phyloP scores from a whole-genome alignment of 2,888 invertebrate species.

The Meliscaeva auricollis region DNA sequence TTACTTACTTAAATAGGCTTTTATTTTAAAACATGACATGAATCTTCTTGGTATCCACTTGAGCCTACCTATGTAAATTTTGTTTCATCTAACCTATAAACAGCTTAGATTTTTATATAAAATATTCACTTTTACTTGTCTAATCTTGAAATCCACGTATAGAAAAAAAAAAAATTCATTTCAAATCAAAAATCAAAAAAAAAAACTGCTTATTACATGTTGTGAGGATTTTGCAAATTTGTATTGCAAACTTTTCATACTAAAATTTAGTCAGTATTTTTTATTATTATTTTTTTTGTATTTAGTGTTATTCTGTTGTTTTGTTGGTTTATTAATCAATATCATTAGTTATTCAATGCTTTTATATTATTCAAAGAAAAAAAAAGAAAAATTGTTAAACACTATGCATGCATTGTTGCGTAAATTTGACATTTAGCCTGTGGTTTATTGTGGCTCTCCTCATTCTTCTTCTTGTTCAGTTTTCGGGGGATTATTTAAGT shows the following conservation, averaged over 20 bases:
- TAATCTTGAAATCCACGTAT: neutral
- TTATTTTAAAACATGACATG: neutral
- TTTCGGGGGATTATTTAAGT: conserved; percentile 19
- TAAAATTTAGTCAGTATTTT: neutral
- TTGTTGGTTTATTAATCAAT: conserved; percentile 44
- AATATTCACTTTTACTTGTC: neutral
- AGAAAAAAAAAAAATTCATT: neutral
- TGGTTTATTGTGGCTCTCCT: conserved; percentile 37
- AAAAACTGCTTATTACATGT: neutral
- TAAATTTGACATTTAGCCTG: conserved; percentile 69
- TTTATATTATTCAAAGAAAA: neutral
- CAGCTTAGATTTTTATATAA: neutral
- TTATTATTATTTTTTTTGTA: neutral
- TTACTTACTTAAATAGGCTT: neutral
- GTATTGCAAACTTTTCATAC: conserved; percentile 12
- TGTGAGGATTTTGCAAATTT: conserved; percentile 16
- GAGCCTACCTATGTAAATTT: neutral
- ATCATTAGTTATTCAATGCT: conserved; percentile 37
- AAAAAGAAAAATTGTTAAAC: conserved; percentile 17
- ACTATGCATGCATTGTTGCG: conserved; percentile 63
- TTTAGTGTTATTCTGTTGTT: conserved; percentile 10
- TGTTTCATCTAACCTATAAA: neutral
- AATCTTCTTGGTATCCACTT: neutral
- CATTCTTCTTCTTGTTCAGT: conserved; percentile 2
- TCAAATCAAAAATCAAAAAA: neutral